Evolutionary conservation across 2,797 vertebrate species (phyloP), one percentile per base, ranked within the genome.

Genomic region (Aphelocoma californica): DNA sequence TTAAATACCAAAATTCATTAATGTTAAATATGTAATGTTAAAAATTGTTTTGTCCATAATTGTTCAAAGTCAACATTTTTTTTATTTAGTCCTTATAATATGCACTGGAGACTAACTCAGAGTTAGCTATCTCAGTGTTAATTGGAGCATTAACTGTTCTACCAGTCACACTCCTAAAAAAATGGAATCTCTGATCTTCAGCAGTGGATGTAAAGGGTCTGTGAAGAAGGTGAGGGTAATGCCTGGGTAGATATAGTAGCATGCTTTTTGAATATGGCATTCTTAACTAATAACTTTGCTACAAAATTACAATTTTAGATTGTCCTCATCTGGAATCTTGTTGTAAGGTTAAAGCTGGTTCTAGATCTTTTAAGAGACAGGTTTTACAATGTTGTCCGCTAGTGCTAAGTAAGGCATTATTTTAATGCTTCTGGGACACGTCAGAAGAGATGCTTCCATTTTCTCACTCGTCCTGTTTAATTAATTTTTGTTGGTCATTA

Each of bases 401-500:
- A 13, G 20, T 80, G 14, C 34, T 60, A 73, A 34, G 17, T 58
- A 31, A 72, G 7, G 15, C 24, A 34, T 61, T 81, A 42, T 40
- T 84, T 53, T 31, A 65, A 17, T 78, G 32, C 40, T 92, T 54
- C 53, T 86, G 58, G 47, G 51, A 50, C 25, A 28, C 31, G 8
- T 88, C 25, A 3, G 51, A 75, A 44, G 79, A 92, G 66, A 70
- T 86, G 44, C 29, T 32, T 77, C 26, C 14, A 17, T 91, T 95
- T 94, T 86, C 54, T 81, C 21, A 86, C 26, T 17, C 40, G 70
- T 95, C 62, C 19, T 25, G 6, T 70, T 95, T 88, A 91, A 79
- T 92, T 91, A 86, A 54, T 91, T 97, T 90, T 81, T 64, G 8
- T 56, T 84, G 47, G 32, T 81, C 44, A 32, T 81, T 91, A 83